Percentiles rank a stretch among this genome's conserved stretches.
Evolutionary conservation across 2,888 invertebrate genomes (phyloP).

Genomic region (Elmis aenea): DNA sequence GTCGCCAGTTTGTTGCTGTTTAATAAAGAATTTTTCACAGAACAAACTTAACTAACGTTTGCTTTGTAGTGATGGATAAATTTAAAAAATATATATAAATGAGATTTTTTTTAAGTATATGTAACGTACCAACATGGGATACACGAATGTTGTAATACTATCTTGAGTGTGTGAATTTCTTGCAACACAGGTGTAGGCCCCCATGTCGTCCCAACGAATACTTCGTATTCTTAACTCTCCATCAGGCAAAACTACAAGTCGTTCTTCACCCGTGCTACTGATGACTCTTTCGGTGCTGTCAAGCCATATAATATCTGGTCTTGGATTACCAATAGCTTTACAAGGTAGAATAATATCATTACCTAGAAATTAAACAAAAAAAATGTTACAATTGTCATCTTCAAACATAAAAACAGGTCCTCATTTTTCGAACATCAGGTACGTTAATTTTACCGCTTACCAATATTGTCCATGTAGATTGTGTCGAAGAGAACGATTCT

Average conservation of each 20-base stretch:
- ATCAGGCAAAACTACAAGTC: conserved; percentile 53
- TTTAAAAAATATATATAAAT: no score
- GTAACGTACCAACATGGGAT: conserved; percentile 54
- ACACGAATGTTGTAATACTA: conserved; percentile 63
- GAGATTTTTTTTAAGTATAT: no score
- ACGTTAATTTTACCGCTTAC: conserved; percentile 30
- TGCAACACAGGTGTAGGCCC: conserved; percentile 71
- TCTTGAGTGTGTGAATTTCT: conserved; percentile 62
- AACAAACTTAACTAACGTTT: no score
- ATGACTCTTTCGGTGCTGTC: conserved; percentile 52
- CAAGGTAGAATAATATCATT: conserved; percentile 65
- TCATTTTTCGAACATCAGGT: no score
- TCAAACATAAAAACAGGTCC: background rate
- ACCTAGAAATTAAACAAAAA: conserved; percentile 43
- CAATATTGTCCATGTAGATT: conserved; percentile 42
- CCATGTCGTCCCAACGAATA: conserved; percentile 78
- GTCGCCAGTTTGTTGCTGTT: no score
- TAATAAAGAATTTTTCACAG: no score
- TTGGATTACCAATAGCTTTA: conserved; percentile 58
- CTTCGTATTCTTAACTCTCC: conserved; percentile 72
- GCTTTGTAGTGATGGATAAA: no score
- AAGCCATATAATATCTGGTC: conserved; percentile 63
- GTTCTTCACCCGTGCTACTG: conserved; percentile 46
- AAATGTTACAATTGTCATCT: conserved; percentile 3
- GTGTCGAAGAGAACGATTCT: conserved; percentile 43